Base-by-base conservation (phyloP, 2,797 vertebrate species). In the Brotogeris chrysoptera region DNA sequence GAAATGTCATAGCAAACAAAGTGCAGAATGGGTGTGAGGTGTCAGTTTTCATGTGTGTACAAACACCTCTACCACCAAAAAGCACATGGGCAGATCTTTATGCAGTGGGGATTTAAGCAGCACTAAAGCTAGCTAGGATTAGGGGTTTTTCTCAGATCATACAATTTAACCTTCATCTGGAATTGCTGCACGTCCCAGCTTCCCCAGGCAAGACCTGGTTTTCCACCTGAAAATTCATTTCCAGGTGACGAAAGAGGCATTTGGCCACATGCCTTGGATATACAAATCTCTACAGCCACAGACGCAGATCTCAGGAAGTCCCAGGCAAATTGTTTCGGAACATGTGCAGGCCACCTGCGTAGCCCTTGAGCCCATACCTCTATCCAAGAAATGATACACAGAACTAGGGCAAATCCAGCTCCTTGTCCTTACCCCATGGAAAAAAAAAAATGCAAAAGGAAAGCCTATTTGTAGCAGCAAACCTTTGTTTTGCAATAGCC, bases 191-290 rank as follows among this genome's bases (percentile, higher is more conserved):
- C 19, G 7, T 76, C 21, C 43, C 70, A 63, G 59, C 27, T 72
- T 83, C 63, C 70, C 49, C 59, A 72, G 36, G 63, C 39, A 86
- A 76, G 83, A 76, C 30, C 70, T 63, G 30, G 59, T 88, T 91
- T 80, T 93, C 57, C 53, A 88, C 59, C 41, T 88, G n/a, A 38
- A 90, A 83, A 50, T 86, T 80, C 80, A 71, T 72, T 90, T 92
- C 46, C 77, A 84, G 71, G 44, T 46, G 59, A 93, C 19, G 2
- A 68, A 91, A 57, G 18, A 69, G 27, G 47, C 91, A 83, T 81
- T 53, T 88, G 77, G 49, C 73, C 53, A 86, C 30, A 63, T 79
- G 53, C 70, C 77, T 76, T 13, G 5, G 41, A 79, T 43, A n/a
- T 53, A 69, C 53, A 81, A 85, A 78, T 74, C 68, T 80, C 64